phyloP scores from a whole-genome alignment of 2,888 invertebrate species.

The Melipona beecheii region DNA sequence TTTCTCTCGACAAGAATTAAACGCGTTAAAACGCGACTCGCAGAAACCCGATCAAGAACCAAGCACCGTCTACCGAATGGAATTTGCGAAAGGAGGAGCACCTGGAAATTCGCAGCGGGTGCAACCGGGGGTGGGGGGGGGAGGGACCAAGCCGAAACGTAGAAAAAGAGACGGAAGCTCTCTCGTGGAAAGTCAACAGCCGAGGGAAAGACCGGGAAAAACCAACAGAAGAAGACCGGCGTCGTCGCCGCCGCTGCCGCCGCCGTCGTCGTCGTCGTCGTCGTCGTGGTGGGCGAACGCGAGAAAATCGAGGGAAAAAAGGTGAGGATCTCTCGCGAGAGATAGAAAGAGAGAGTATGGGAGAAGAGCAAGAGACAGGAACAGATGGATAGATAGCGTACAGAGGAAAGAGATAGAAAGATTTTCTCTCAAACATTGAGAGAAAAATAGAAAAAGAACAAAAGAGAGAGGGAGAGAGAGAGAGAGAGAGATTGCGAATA shows the following conservation, averaged over 20 bases:
- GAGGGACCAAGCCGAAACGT: neutral
- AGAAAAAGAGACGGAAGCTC: neutral
- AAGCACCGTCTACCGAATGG: neutral
- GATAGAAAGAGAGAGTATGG: neutral
- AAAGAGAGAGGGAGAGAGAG: too few relatives aligned
- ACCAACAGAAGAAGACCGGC: conserved; percentile 26
- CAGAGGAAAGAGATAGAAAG: too few relatives aligned
- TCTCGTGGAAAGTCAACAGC: conserved; percentile 29
- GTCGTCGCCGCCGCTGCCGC: neutral
- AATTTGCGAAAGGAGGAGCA: neutral
- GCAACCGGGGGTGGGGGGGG: too few relatives aligned
- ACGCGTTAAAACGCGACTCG: too few relatives aligned
- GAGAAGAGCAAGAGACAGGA: too few relatives aligned
- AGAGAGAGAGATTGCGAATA: too few relatives aligned
- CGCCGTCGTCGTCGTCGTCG: neutral
- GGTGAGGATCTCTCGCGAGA: neutral
- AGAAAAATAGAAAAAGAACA: too few relatives aligned
- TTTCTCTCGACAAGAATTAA: too few relatives aligned
- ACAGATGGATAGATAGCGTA: too few relatives aligned
- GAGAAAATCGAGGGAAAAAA: conserved; percentile 42
- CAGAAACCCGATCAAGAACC: too few relatives aligned
- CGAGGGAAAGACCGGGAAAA: conserved; percentile 37
- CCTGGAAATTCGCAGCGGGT: too few relatives aligned
- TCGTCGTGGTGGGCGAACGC: conserved; percentile 3
- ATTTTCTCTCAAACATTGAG: too few relatives aligned